Evolutionary conservation across 2,888 invertebrate species (phyloP).

Genomic region (Diachrysia chrysitis): DNA sequence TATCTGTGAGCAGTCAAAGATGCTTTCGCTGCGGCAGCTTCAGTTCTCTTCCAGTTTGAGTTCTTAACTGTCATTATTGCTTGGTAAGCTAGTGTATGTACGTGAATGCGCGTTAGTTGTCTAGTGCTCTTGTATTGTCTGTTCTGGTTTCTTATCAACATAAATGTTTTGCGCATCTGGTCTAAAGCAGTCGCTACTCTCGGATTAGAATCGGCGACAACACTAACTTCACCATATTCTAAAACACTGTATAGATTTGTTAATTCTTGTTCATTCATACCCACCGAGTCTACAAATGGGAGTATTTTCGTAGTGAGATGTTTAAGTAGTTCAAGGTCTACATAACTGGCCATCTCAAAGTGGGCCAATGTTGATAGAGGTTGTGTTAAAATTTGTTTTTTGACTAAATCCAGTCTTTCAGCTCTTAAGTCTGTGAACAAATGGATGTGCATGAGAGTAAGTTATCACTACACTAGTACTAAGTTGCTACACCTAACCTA

Average conservation of each 20-base stretch:
- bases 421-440: conserved; percentile 90
- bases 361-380: conserved; percentile 91
- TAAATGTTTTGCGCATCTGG: conserved; percentile 93
- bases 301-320: conserved; percentile 91
- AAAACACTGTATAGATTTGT: conserved; percentile 93
- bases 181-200: conserved; percentile 94
- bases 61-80: conserved; percentile 92
- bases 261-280: conserved; percentile 97
- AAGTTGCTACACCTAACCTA: not conserved
- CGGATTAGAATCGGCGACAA: conserved; percentile 94
- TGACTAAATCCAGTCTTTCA: conserved; percentile 90
- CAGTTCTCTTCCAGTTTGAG: conserved; percentile 93
- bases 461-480: not conserved
- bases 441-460: conserved; percentile 8
- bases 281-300: conserved; percentile 94
- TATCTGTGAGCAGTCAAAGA: conserved; percentile 95
- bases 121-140: conserved; percentile 83
- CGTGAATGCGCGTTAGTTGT: conserved; percentile 93
- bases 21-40: conserved; percentile 95
- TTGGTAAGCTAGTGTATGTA: conserved; percentile 96
- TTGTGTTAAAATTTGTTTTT: conserved; percentile 91
- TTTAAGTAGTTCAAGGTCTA: conserved; percentile 91
- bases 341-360: conserved; percentile 96
- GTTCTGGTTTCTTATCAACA: conserved; percentile 84
- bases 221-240: conserved; percentile 91